phyloP scores from a whole-genome alignment of 2,113 vertebrate genomes.

The Podilymbus podiceps region DNA sequence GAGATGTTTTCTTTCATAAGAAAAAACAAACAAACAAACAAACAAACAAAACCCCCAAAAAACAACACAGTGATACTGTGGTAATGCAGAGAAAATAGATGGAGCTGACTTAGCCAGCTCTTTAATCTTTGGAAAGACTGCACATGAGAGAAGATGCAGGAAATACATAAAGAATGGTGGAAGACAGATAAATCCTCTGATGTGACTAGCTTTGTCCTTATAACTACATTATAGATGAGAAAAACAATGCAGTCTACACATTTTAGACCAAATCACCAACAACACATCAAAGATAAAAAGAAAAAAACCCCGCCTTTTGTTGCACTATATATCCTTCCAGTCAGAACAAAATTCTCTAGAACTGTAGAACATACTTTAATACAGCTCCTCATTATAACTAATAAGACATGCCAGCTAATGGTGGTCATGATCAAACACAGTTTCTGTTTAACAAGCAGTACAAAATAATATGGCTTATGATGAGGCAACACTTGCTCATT shows the following conservation, averaged over 20 bases:
- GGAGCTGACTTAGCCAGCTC: neutral
- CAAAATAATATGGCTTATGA: constrained; percentile 12
- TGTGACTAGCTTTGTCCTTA: constrained; percentile 1
- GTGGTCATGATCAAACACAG: neutral
- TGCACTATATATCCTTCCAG: neutral
- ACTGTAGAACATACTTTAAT: neutral
- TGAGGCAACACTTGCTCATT: neutral
- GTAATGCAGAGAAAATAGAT: constrained; percentile 11
- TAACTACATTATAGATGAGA: neutral
- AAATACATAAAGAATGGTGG: neutral
- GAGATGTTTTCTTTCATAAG: neutral
- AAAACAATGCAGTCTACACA: neutral
- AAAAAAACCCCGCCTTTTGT: neutral
- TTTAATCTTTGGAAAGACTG: constrained; percentile 33
- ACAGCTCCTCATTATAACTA: neutral
- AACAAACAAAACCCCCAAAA: no score
- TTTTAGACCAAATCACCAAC: neutral
- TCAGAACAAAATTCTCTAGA: neutral
- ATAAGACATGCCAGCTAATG: neutral
- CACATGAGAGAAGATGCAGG: neutral
- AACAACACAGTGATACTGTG: neutral
- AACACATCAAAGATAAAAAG: neutral
- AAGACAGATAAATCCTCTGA: constrained; percentile 21
- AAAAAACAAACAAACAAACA: neutral
- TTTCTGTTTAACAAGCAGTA: neutral